Evolutionary conservation across 2,888 invertebrate species (phyloP), one percentile per base, ranked within the genome.

Genomic region (Drosophila rubida): DNA sequence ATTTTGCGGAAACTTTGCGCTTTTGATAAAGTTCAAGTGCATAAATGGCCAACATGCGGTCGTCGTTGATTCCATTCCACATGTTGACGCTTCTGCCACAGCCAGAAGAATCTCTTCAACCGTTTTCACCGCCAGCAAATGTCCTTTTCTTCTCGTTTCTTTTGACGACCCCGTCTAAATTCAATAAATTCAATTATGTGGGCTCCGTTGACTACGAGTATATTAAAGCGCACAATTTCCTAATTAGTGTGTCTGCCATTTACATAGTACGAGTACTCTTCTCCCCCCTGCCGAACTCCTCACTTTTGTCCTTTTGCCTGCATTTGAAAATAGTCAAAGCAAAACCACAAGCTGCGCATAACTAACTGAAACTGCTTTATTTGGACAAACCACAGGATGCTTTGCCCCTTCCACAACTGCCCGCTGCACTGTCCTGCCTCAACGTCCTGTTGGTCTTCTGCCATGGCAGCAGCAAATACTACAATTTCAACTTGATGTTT

Each of bases 301-400:
- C 16, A 39, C 49, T 37, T 19, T 51, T 13, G 54, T 50, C 27
- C 35, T 8, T 54, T 23, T 49, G 70, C 35, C 61, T 67, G 78
- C 69, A 69, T 72, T 79, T 75, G 48, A 69, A 80, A 75, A 77
- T 76, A 75, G 76, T 78, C 81, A 84, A 84, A 88, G 86, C 60
- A 64, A 85, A 83, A 88, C 84, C 89, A 64, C 89, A 84, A 87
- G 82, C 82, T 74, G 79, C 83, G 86, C 86, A 88, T 78, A 88
- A 85, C 88, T 87, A 89, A 87, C 88, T 79, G 77, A 39, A 71
- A 85, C 74, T 89, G 83, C 82, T 84, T 76, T 89, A 88, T 85
- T 88, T 78, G 62, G 57, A 61, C 72, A 68, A 81, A 87, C 86
- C 88, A 59, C 88, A 89, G 57, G 49, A 41, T 57, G 46, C 50